Conservation (phyloP, 1,140 invertebrate genomes). For the Bombus terrestris region DNA sequence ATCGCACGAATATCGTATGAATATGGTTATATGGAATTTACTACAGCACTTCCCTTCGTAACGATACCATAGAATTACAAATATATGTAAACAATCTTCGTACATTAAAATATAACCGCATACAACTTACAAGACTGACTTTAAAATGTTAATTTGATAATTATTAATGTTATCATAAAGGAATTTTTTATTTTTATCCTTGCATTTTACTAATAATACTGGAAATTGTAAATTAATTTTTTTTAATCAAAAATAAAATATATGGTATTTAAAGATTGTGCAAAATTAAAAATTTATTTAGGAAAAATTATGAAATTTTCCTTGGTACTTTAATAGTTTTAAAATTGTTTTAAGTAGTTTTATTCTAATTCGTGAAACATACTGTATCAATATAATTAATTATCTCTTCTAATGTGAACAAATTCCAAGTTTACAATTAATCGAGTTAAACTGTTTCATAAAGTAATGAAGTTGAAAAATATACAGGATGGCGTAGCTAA, state of each 20-base stretch:
- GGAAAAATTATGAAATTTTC: too few species aligned
- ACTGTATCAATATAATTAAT: background rate
- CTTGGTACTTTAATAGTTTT: too few species aligned
- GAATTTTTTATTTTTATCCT: background rate
- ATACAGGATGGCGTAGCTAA: background rate
- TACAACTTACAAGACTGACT: too few species aligned
- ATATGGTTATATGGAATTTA: background rate
- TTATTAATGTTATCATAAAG: background rate
- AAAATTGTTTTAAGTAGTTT: too few species aligned
- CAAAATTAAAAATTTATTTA: background rate
- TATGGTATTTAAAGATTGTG: background rate
- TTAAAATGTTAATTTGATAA: background rate
- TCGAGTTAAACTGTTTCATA: background rate
- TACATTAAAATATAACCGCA: background rate
- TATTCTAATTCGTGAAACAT: background rate
- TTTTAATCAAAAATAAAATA: background rate
- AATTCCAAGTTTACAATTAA: background rate
- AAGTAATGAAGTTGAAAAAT: background rate
- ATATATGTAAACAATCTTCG: background rate
- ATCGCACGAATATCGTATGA: too few species aligned
- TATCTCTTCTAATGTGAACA: too few species aligned
- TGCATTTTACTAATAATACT: background rate
- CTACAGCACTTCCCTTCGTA: too few species aligned
- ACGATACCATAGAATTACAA: background rate
- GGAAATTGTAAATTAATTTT: too few species aligned